These are phyloP conservation scores for Bugula neritina DNA, from an alignment of 2,888 invertebrate species.

Conservation along the genomic window DNA sequence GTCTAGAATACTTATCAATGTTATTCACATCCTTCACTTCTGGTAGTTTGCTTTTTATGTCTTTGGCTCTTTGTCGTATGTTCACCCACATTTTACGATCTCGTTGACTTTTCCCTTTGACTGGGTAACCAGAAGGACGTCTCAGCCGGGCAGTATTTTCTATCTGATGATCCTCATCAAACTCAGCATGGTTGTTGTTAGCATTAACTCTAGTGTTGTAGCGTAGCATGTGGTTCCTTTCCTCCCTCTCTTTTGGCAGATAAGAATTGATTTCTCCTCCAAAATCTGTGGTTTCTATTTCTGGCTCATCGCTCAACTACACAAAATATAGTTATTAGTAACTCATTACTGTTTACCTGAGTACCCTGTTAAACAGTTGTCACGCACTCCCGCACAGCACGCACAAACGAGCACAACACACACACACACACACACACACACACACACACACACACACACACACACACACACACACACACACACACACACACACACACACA, in stretches of 20 bases:
- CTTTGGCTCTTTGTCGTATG: constrained; percentile 42
- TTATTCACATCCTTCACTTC: constrained; percentile 85
- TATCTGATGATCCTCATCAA: neutral
- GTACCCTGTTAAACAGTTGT: too few relatives aligned
- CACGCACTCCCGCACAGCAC: too few relatives aligned
- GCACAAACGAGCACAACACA: too few relatives aligned
- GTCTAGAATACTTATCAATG: constrained; percentile 92
- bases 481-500: too few relatives aligned
- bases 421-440: too few relatives aligned
- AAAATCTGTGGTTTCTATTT: too few relatives aligned
- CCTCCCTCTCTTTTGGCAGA: neutral
- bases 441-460: too few relatives aligned
- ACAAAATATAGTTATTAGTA: too few relatives aligned
- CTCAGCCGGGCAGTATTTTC: neutral
- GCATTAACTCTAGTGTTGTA: neutral
- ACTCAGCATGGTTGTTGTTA: constrained; percentile 24
- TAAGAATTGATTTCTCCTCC: too few relatives aligned
- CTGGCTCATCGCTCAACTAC: too few relatives aligned
- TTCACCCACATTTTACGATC: constrained; percentile 34
- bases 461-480: too few relatives aligned
- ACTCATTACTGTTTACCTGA: too few relatives aligned
- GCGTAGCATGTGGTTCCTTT: neutral
- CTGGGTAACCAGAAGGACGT: neutral
- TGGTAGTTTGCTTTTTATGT: constrained; percentile 44
- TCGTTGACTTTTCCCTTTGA: neutral